phyloP scores from a whole-genome alignment of 2,113 vertebrate species.

The Conger conger region DNA sequence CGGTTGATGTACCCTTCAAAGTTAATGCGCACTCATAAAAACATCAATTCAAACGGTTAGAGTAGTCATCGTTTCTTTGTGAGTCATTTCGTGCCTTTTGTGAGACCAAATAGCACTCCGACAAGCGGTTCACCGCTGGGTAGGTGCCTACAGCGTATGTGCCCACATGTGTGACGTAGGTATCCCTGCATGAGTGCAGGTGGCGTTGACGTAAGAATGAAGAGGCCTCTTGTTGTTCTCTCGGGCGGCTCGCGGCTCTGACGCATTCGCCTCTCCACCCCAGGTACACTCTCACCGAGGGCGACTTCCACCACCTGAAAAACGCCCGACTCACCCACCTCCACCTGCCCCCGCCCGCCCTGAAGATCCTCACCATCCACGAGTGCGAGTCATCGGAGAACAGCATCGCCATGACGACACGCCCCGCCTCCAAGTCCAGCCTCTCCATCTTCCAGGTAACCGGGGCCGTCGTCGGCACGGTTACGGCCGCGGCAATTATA shows the following conservation, averaged over 20 bases:
- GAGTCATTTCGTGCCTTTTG: background rate
- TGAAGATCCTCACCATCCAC: slow-evolving; percentile 95
- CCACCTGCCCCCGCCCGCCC: slow-evolving; percentile 78
- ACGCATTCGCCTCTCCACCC: background rate
- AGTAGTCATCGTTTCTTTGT: background rate
- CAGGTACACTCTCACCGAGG: slow-evolving; percentile 96
- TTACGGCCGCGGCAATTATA: slow-evolving; percentile 35
- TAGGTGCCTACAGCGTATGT: no score
- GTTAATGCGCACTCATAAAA: no score
- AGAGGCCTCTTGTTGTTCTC: no score
- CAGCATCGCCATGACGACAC: slow-evolving; percentile 76
- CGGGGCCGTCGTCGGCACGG: slow-evolving; percentile 26
- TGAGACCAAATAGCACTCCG: background rate
- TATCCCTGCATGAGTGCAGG: no score
- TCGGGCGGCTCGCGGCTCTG: background rate
- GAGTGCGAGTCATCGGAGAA: slow-evolving; percentile 90
- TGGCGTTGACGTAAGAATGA: background rate
- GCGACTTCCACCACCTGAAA: slow-evolving; percentile 96
- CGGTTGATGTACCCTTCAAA: no score
- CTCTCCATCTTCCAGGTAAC: slow-evolving; percentile 94
- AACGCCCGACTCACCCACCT: slow-evolving; percentile 92
- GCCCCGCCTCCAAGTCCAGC: slow-evolving; percentile 75
- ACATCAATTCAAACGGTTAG: no score
- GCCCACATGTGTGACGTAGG: no score
- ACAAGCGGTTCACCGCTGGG: background rate